Evolutionary conservation across 1,140 invertebrate species (phyloP).

Genomic region (Phenacoccus solenopsis): DNA sequence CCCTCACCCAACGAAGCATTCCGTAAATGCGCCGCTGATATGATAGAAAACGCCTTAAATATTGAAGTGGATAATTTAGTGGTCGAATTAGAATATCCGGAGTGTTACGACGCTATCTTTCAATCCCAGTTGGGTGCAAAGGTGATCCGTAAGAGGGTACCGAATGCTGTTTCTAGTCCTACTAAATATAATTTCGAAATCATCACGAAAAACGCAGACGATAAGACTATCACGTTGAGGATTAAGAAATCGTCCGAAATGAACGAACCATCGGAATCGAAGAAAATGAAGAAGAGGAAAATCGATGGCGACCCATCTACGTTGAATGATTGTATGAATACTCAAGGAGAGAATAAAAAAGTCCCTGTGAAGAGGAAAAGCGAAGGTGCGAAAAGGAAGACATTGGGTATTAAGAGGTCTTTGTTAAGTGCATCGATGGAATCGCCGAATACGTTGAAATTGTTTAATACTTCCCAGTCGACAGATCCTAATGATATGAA

Average conservation of each 20-base stretch:
- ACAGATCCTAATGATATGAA: too few relatives aligned
- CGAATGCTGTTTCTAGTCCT: not conserved
- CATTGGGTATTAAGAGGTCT: not conserved
- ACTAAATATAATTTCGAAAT: not conserved
- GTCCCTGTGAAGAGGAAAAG: not conserved
- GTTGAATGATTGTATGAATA: too few relatives aligned
- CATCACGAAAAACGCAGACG: not conserved
- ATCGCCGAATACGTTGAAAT: too few relatives aligned
- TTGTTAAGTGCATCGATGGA: too few relatives aligned
- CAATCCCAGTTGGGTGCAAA: not conserved
- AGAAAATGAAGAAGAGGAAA: not conserved
- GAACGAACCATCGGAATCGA: not conserved
- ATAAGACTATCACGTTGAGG: not conserved
- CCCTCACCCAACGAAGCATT: not conserved
- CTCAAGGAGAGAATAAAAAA: not conserved
- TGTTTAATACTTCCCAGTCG: too few relatives aligned
- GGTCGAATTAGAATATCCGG: not conserved
- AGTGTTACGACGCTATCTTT: not conserved
- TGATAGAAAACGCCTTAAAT: not conserved
- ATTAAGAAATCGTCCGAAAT: not conserved
- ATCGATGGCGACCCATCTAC: not conserved
- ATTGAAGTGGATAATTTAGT: not conserved
- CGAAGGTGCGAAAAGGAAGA: too few relatives aligned
- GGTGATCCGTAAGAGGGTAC: not conserved
- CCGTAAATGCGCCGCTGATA: not conserved